These are phyloP conservation scores for Cryptocephalus moraei DNA, from an alignment of 2,888 invertebrate species.

Conservation along the genomic window DNA sequence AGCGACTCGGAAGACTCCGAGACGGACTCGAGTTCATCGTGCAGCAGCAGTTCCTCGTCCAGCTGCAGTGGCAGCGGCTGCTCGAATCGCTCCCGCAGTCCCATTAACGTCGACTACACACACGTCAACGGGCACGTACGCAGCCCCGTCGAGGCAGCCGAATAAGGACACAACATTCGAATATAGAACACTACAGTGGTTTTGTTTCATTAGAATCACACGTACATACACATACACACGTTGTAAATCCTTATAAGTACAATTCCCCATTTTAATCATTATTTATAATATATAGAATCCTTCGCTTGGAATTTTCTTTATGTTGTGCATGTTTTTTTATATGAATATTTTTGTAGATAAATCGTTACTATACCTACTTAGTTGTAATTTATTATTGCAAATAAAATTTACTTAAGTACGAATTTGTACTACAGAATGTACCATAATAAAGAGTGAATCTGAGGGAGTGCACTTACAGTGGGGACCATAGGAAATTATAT, in stretches of 20 bases:
- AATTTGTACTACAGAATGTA: too few species aligned
- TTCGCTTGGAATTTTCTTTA: not conserved
- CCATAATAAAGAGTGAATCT: too few species aligned
- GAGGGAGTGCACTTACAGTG: too few species aligned
- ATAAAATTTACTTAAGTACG: too few species aligned
- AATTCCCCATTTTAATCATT: too few species aligned
- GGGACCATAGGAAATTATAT: too few species aligned
- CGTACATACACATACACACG: too few species aligned
- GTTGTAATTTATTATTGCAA: conserved; percentile 1
- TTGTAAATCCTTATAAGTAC: too few species aligned
- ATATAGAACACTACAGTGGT: too few species aligned
- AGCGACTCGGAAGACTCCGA: conserved; percentile 45
- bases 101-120: conserved; percentile 22
- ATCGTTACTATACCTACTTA: conserved; percentile 1
- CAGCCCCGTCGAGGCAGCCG: conserved; percentile 20
- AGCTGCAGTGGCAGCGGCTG: conserved; percentile 16
- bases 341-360: conserved; percentile 4
- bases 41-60: conserved; percentile 26
- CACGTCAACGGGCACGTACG: conserved; percentile 28
- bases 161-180: too few species aligned
- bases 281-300: too few species aligned
- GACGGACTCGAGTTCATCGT: conserved; percentile 34
- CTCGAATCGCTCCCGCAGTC: conserved; percentile 14
- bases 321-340: not conserved
- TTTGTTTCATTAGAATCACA: too few species aligned